Evolutionary conservation across 2,797 vertebrate genomes (phyloP).

Genomic region (Aphelocoma californica): DNA sequence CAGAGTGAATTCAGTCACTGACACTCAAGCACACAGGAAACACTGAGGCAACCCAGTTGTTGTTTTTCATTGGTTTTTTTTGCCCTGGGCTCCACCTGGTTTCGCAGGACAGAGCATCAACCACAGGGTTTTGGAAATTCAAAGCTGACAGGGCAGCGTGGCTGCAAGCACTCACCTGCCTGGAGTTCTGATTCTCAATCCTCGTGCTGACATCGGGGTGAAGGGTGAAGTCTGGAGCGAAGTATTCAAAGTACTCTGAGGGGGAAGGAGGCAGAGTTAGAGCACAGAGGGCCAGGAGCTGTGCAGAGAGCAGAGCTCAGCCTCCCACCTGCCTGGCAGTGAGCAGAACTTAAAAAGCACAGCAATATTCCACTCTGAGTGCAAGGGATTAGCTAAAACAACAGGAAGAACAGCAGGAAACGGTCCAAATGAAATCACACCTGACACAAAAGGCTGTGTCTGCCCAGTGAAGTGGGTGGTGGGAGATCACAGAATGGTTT

Average conservation of each 20-base stretch:
- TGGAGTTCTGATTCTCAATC: conserved; percentile 98
- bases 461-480: background rate
- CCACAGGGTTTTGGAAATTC: background rate
- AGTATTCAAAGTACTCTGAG: conserved; percentile 98
- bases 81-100: background rate
- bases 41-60: background rate
- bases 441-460: accelerated
- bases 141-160: accelerated
- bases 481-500: background rate
- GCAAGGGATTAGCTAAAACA: background rate
- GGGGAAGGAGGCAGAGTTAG: background rate
- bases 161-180: conserved; percentile 82
- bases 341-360: background rate
- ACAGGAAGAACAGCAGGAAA: background rate
- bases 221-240: conserved; percentile 97
- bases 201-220: conserved; percentile 97
- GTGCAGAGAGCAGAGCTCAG: background rate
- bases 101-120: background rate
- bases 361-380: background rate
- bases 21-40: background rate
- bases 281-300: background rate
- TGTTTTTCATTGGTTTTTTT: background rate
- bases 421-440: accelerated
- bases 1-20: background rate
- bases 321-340: background rate